Evolutionary conservation across 2,888 invertebrate genomes (phyloP).

Genomic region (Acrobasis consociella): DNA sequence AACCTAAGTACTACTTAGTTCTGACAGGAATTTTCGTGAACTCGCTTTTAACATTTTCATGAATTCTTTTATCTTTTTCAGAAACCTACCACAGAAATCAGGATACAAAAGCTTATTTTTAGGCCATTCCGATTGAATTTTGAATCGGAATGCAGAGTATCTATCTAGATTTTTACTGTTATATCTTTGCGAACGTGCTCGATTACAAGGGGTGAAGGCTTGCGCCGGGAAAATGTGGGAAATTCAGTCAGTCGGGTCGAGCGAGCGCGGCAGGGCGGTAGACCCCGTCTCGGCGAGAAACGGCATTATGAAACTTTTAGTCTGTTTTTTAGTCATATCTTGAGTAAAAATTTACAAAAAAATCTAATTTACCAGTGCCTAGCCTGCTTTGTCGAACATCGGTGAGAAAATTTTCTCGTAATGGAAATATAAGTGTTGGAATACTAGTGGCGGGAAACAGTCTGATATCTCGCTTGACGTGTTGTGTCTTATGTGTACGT

Average conservation of each 20-base stretch:
- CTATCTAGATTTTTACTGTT: constrained; percentile 54
- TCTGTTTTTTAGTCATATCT: constrained; percentile 63
- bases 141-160: constrained; percentile 35
- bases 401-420: constrained; percentile 37
- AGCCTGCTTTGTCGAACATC: constrained; percentile 34
- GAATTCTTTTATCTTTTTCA: no score
- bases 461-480: constrained; percentile 81
- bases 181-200: constrained; percentile 74
- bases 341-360: constrained; percentile 42
- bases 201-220: constrained; percentile 80
- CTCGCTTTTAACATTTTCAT: no score
- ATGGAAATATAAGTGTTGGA: constrained; percentile 63
- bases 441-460: constrained; percentile 82
- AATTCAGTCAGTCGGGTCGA: constrained; percentile 78
- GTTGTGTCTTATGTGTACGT: constrained; percentile 80
- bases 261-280: constrained; percentile 64
- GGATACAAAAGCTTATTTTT: background rate
- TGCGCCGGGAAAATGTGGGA: constrained; percentile 79
- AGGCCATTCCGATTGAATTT: constrained; percentile 25
- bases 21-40: no score
- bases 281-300: constrained; percentile 50
- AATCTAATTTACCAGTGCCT: constrained; percentile 42
- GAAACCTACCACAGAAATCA: no score
- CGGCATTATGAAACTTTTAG: constrained; percentile 71
- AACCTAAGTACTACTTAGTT: no score